Evolutionary conservation across 37 sponge, comb jelly and placozoan species (phyloP).

Genomic region (Halisarca cf. caerulea): DNA sequence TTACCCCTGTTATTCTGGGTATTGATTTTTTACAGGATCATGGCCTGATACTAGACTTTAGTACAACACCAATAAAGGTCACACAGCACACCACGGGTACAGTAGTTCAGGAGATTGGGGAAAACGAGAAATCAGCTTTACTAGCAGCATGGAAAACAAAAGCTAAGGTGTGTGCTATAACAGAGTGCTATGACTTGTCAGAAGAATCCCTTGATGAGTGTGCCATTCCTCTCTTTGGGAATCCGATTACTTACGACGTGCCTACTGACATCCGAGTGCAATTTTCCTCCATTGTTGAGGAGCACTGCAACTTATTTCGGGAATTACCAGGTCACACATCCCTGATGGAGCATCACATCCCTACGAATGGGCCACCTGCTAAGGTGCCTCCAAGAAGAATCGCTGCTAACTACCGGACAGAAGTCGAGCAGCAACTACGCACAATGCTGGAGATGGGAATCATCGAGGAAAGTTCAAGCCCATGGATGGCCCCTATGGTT

Average conservation of each 20-base stretch:
- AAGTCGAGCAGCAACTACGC: constrained; percentile 9
- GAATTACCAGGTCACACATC: not conserved
- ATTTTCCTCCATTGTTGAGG: too few relatives aligned
- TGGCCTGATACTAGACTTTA: too few relatives aligned
- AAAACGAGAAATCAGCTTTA: too few relatives aligned
- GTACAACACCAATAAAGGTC: too few relatives aligned
- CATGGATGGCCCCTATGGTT: too few relatives aligned
- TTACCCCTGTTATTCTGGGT: constrained; percentile 53
- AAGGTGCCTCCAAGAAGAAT: constrained; percentile 12
- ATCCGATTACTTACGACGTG: not conserved
- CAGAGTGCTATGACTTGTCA: not conserved
- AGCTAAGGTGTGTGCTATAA: too few relatives aligned
- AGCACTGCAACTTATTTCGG: too few relatives aligned
- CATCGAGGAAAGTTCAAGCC: constrained; percentile 22
- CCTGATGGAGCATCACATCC: not conserved
- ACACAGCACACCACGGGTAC: too few relatives aligned
- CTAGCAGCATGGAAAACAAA: too few relatives aligned
- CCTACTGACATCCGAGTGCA: constrained; percentile 27
- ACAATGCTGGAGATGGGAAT: constrained; percentile 26
- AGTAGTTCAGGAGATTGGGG: too few relatives aligned
- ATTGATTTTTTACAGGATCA: too few relatives aligned
- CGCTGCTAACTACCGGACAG: constrained; percentile 10
- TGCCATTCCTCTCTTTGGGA: constrained; percentile 15
- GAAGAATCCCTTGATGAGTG: constrained; percentile 45
- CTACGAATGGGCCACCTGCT: not conserved